phyloP scores from a whole-genome alignment of 2,888 invertebrate genomes.

The Dyspetes luteomarginatus region DNA sequence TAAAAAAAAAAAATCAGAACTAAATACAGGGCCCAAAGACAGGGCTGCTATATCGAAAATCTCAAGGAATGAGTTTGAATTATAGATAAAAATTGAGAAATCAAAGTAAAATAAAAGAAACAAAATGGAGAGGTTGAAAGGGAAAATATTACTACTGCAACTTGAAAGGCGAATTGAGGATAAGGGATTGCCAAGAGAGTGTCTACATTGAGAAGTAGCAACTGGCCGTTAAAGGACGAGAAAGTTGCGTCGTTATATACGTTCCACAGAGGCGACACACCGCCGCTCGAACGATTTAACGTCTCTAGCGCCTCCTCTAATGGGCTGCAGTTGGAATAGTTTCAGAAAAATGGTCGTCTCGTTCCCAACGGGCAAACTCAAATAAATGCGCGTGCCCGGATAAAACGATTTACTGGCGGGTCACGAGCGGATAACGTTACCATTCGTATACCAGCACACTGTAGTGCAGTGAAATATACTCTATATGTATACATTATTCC shows the following conservation, averaged over 20 bases:
- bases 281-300: constrained; percentile 73
- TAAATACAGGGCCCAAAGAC: too few relatives aligned
- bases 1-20: too few relatives aligned
- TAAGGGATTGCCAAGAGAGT: constrained; percentile 58
- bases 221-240: constrained; percentile 69
- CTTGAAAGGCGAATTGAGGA: constrained; percentile 52
- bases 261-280: constrained; percentile 67
- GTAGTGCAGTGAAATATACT: constrained; percentile 33
- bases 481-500: constrained; percentile 51
- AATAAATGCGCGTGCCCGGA: constrained; percentile 77
- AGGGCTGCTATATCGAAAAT: too few relatives aligned
- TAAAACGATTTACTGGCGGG: constrained; percentile 79
- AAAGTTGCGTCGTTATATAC: constrained; percentile 74
- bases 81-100: background rate
- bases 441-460: constrained; percentile 76
- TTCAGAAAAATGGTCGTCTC: constrained; percentile 78
- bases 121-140: constrained; percentile 3
- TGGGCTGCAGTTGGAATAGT: constrained; percentile 78
- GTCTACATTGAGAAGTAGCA: constrained; percentile 66
- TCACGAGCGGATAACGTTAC: constrained; percentile 76
- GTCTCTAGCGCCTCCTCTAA: constrained; percentile 74
- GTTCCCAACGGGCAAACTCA: constrained; percentile 74
- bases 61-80: background rate
- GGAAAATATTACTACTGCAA: constrained; percentile 31
- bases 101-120: background rate